phyloP scores from a whole-genome alignment of 2,888 invertebrate species.

The Elgonia sp. region DNA sequence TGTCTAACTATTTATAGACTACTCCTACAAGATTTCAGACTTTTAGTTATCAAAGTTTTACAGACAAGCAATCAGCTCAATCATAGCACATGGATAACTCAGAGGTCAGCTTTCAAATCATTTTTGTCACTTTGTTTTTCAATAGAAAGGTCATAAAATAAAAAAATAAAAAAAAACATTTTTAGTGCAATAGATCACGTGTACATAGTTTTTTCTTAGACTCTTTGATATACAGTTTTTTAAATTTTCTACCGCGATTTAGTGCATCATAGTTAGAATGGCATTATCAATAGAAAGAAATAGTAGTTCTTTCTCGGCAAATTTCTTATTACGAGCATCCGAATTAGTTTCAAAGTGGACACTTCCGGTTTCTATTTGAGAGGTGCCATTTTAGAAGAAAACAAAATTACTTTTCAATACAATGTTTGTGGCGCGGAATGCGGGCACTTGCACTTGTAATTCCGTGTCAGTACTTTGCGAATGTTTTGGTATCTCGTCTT shows the following conservation, averaged over 20 bases:
- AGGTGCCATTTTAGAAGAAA: not conserved
- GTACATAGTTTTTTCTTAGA: slow-evolving; percentile 40
- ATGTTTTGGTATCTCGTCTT: slow-evolving; percentile 80
- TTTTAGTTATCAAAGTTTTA: not conserved
- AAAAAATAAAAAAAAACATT: not conserved
- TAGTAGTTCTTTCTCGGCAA: slow-evolving; percentile 17
- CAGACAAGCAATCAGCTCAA: not conserved
- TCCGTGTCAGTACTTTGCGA: slow-evolving; percentile 81
- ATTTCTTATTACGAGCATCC: slow-evolving; percentile 26
- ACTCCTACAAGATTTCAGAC: not conserved
- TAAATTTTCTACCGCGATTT: slow-evolving; percentile 28
- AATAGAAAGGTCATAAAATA: slow-evolving; percentile 43
- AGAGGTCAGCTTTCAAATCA: not conserved
- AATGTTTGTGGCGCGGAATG: slow-evolving; percentile 35
- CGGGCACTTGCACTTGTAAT: slow-evolving; percentile 72
- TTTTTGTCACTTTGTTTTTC: not conserved
- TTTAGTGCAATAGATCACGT: slow-evolving; percentile 39
- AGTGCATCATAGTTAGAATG: slow-evolving; percentile 61
- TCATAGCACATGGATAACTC: not conserved
- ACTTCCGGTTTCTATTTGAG: not conserved
- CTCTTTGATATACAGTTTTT: slow-evolving; percentile 26
- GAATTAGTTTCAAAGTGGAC: slow-evolving; percentile 16
- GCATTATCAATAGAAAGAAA: slow-evolving; percentile 41
- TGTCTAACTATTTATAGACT: not conserved
- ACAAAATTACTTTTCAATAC: not conserved